phyloP scores from a whole-genome alignment of 2,888 invertebrate genomes.

The Microctonus aethiopoides region DNA sequence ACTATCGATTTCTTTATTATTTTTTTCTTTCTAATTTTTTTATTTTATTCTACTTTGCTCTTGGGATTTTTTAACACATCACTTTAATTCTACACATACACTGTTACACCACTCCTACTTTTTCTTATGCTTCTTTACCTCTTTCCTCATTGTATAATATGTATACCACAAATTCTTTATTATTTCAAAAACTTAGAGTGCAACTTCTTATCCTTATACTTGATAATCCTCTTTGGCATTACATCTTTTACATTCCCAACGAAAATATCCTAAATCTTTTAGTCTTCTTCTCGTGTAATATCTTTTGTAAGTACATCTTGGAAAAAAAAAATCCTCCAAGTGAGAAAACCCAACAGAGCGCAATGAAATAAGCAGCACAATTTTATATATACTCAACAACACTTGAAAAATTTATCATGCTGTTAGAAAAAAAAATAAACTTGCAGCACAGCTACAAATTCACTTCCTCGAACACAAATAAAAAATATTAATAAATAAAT shows the following conservation, averaged over 20 bases:
- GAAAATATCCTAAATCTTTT: conserved; percentile 19
- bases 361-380: conserved; percentile 24
- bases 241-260: conserved; percentile 7
- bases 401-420: conserved; percentile 28
- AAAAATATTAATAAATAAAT: background rate
- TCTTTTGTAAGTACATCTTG: background rate
- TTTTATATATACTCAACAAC: conserved; percentile 5
- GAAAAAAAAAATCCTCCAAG: background rate
- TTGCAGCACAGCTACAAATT: conserved; percentile 26
- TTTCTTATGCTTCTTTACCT: background rate
- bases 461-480: background rate
- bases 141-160: background rate
- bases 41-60: background rate
- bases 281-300: background rate
- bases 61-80: background rate
- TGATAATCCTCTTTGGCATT: conserved; percentile 15
- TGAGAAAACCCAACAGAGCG: conserved; percentile 23
- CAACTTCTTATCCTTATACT: background rate
- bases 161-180: too few species aligned
- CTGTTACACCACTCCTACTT: conserved; percentile 27
- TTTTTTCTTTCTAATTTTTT: background rate
- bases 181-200: background rate
- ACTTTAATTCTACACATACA: conserved; percentile 35
- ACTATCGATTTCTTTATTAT: background rate
- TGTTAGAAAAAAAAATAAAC: too few species aligned